Base-by-base conservation (phyloP, 1,140 invertebrate genomes). In the Heliconius nattereri region DNA sequence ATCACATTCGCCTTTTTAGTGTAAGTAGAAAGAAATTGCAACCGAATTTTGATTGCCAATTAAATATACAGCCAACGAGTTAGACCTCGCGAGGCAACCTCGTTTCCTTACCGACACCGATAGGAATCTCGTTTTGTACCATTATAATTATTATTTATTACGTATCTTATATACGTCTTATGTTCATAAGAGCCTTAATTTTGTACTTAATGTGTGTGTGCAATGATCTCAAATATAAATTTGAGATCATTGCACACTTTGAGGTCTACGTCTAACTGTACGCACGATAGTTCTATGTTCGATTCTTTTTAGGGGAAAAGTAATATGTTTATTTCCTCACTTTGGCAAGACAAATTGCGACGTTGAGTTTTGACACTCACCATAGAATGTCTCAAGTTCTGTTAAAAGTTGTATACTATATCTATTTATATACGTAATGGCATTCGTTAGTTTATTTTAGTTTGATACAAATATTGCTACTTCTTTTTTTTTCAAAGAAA, bases 81-180 rank as follows among this genome's bases (percentile, higher is more conserved):
- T 79, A 75, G 71, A 73, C 37, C 78, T 32, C 49, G 78, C 45
- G 78, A 73, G 40, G 23, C 26, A 76, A 66, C 78, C 75, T 80
- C 81, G 73, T 78, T 75, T 75, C 72, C 73, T 70, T 70, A 70
- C 73, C 35, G 45, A 76, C 73, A 75, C 37, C 71, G 83, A 82
- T 84, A 82, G n/a, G n/a, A 35, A 82, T 82, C 83, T 84, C 23
- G 72, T 75, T 57, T 71, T 60, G 73, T 78, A 20, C 29, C 76
- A 78, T 82, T 84, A 66, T 66, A 66, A 66, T 66, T 66, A 66
- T 66, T 66, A 66, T 66, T 66, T 66, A 66, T 66, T 26, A 66
- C 23, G 26, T 26, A 57, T 35, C 32, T 35, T 35, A 35, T 23
- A 57, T 23, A 11, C 7, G n/a, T 20, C 32, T 35, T 35, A 57